Conservation (phyloP, 2,113 vertebrate species). For the Cololabis saira region DNA sequence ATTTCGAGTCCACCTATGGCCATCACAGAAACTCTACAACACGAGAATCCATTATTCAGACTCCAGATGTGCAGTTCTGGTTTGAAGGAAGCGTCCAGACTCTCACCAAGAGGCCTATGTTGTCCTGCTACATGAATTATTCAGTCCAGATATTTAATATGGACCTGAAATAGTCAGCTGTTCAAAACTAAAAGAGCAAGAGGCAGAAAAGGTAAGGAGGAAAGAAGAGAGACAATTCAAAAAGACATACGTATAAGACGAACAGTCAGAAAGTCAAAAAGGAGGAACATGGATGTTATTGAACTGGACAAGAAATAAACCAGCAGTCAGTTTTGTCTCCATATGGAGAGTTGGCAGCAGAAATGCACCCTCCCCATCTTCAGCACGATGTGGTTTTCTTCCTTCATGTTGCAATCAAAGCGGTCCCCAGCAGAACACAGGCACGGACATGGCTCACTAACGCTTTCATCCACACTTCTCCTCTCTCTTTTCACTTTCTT, state of each 20-base stretch:
- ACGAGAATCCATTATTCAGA: conserved; percentile 55
- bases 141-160: conserved; percentile 56
- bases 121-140: conserved; percentile 72
- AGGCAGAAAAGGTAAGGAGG: not conserved
- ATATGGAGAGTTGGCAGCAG: conserved; percentile 24
- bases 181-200: conserved; percentile 30
- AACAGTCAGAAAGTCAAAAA: conserved; percentile 23
- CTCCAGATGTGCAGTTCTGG: conserved; percentile 18
- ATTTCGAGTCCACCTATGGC: not conserved
- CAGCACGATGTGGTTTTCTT: conserved; percentile 26
- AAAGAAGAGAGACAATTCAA: not conserved
- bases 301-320: conserved; percentile 46
- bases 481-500: conserved; percentile 37
- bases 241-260: conserved; percentile 3
- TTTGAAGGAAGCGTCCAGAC: conserved; percentile 34
- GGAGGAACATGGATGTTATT: conserved; percentile 39
- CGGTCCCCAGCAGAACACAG: conserved; percentile 19
- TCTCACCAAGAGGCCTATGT: conserved; percentile 50
- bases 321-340: conserved; percentile 46
- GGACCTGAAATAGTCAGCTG: conserved; percentile 49
- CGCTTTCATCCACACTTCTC: conserved; percentile 59
- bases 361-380: conserved; percentile 9
- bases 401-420: conserved; percentile 66
- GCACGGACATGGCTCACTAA: conserved; percentile 32
- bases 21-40: conserved; percentile 4